Percentiles rank a stretch among this genome's conserved stretches.
Evolutionary conservation across 2,888 invertebrate genomes (phyloP).

Genomic region (Aelia acuminata): DNA sequence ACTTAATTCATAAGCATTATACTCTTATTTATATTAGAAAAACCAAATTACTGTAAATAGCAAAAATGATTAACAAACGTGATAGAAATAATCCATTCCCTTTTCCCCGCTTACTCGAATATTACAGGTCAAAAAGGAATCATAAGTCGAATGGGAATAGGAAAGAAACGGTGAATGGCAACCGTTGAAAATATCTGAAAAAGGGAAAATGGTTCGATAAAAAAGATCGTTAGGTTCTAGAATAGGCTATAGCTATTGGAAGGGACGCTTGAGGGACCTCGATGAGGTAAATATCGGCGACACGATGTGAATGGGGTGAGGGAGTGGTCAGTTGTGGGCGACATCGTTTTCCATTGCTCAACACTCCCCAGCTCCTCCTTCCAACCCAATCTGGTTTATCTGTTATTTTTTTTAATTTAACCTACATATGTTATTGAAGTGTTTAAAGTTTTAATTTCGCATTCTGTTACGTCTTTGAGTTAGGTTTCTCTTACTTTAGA

Average conservation of each 20-base stretch:
- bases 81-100: too few relatives aligned
- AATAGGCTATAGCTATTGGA: neutral
- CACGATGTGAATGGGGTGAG: neutral
- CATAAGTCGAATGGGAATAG: neutral
- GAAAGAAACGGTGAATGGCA: neutral
- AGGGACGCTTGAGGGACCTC: neutral
- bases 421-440: neutral
- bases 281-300: neutral
- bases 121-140: too few relatives aligned
- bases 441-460: neutral
- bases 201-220: neutral
- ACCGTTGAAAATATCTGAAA: too few relatives aligned
- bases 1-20: too few relatives aligned
- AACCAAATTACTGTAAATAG: too few relatives aligned
- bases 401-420: neutral
- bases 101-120: too few relatives aligned
- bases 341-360: neutral
- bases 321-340: slow-evolving; percentile 31
- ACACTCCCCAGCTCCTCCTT: neutral
- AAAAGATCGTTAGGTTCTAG: neutral
- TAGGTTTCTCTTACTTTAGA: too few relatives aligned
- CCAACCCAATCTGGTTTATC: neutral
- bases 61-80: too few relatives aligned
- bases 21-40: too few relatives aligned
- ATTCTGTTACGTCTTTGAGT: too few relatives aligned